These are phyloP conservation scores for Armadillidium nasatum DNA, from an alignment of 1,140 invertebrate genomes.

Conservation along the genomic window DNA sequence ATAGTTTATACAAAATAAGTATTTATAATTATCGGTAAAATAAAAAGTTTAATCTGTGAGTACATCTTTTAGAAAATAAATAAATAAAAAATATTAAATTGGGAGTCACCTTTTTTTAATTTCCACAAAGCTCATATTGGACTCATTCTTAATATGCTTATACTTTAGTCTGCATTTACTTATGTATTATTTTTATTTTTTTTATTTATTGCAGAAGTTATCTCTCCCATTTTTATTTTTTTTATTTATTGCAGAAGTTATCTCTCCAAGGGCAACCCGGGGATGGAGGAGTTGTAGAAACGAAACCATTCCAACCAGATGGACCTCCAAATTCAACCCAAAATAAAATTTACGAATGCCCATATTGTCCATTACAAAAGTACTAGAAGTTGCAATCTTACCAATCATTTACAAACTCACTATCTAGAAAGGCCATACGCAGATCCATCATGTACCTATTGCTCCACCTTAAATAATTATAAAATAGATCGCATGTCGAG, in stretches of 20 bases:
- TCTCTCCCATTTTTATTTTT: background rate
- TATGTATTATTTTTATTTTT: too few relatives aligned
- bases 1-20: too few relatives aligned
- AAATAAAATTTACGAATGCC: conserved; percentile 19
- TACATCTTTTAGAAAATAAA: too few relatives aligned
- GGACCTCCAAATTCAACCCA: background rate
- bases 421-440: conserved; percentile 66
- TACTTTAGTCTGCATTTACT: too few relatives aligned
- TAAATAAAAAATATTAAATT: too few relatives aligned
- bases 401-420: conserved; percentile 51
- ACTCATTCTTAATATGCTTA: too few relatives aligned
- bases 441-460: conserved; percentile 64
- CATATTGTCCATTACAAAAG: conserved; percentile 27
- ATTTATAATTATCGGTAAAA: too few relatives aligned
- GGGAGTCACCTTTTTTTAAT: too few relatives aligned
- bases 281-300: background rate
- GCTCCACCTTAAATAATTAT: conserved; percentile 18
- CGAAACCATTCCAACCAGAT: background rate
- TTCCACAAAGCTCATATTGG: too few relatives aligned
- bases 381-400: conserved; percentile 20
- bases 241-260: background rate
- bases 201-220: background rate
- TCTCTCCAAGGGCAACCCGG: background rate
- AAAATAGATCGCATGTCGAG: background rate
- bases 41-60: too few relatives aligned